Evolutionary conservation across 2,113 vertebrate genomes (phyloP), one percentile per base, ranked within the genome.

Genomic region (Colistium nudipinnis): DNA sequence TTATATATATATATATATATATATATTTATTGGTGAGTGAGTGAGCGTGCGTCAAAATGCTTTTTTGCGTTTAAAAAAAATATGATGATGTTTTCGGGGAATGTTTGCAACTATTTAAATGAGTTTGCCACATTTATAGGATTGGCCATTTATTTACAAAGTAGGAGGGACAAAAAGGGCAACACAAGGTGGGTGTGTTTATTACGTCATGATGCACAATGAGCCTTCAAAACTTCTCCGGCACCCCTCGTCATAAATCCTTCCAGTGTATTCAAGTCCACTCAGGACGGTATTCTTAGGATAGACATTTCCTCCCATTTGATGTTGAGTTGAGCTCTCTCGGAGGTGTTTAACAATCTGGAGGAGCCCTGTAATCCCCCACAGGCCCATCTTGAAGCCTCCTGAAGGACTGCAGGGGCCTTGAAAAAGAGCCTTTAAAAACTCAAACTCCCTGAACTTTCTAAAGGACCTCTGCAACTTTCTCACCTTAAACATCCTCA

Each of bases 41-140:
- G n/a, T n/a, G n/a, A n/a, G n/a, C n/a, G n/a, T n/a, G n/a, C n/a
- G n/a, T n/a, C n/a, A n/a, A n/a, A n/a, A n/a, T n/a, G n/a, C n/a
- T n/a, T n/a, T n/a, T n/a, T n/a, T n/a, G n/a, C n/a, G n/a, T n/a
- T n/a, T n/a, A n/a, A 20, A 20, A 13, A 35, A 30, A 44, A 39
- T 9, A 33, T 17, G 7, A 41, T 47, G 10, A 24, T 45, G 8
- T 56, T 43, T 16, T 47, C 13, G 27, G 35, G 45, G 14, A 57
- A 38, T 57, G 13, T 56, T 31, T 59, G 55, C 11, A 43, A 49
- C 51, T 22, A 31, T 10, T 53, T 1, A 12, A n/a, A 28, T 16
- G 10, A 7, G 11, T 11, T 47, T 51, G 53, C 48, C 7, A 52
- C 27, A 20, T 59, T 53, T 72, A 13, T 60, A 60, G 33, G 14